Percentiles rank a stretch among this genome's conserved stretches.
phyloP scores from a whole-genome alignment of 2,888 invertebrate genomes.

The Scaptomyza cyrtandrae region DNA sequence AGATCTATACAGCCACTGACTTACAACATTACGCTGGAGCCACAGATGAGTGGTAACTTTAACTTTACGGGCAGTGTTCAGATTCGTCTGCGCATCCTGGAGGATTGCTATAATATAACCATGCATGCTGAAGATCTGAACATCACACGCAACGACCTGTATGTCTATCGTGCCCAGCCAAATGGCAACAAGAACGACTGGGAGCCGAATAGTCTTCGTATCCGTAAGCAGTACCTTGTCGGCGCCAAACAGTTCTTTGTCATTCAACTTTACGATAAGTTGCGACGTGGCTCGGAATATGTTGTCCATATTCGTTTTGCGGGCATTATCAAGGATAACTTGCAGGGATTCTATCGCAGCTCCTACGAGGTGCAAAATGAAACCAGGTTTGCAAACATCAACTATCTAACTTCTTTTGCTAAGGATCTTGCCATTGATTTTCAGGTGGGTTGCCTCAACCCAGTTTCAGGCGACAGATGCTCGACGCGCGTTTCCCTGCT shows the following conservation, averaged over 20 bases:
- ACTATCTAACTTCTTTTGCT: background rate
- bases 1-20: slow-evolving; percentile 88
- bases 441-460: slow-evolving; percentile 91
- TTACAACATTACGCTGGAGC: slow-evolving; percentile 89
- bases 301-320: slow-evolving; percentile 88
- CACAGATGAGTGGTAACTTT: slow-evolving; percentile 91
- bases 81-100: slow-evolving; percentile 87
- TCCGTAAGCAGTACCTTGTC: slow-evolving; percentile 86
- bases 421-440: background rate
- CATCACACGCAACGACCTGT: slow-evolving; percentile 87
- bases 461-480: slow-evolving; percentile 94
- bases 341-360: slow-evolving; percentile 93
- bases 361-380: slow-evolving; percentile 89
- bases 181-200: slow-evolving; percentile 18
- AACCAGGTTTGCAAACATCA: slow-evolving; percentile 86
- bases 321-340: slow-evolving; percentile 90
- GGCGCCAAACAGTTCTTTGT: slow-evolving; percentile 89
- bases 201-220: slow-evolving; percentile 60
- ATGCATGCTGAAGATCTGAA: slow-evolving; percentile 90
- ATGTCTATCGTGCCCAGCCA: slow-evolving; percentile 79
- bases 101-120: slow-evolving; percentile 87
- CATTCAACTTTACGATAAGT: slow-evolving; percentile 86
- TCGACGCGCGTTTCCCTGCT: slow-evolving; percentile 93
- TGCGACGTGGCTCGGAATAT: slow-evolving; percentile 87
- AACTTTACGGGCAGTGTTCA: slow-evolving; percentile 90